These are phyloP conservation scores for Drosophila dunni DNA, from an alignment of 1,140 invertebrate genomes.

Conservation along the genomic window DNA sequence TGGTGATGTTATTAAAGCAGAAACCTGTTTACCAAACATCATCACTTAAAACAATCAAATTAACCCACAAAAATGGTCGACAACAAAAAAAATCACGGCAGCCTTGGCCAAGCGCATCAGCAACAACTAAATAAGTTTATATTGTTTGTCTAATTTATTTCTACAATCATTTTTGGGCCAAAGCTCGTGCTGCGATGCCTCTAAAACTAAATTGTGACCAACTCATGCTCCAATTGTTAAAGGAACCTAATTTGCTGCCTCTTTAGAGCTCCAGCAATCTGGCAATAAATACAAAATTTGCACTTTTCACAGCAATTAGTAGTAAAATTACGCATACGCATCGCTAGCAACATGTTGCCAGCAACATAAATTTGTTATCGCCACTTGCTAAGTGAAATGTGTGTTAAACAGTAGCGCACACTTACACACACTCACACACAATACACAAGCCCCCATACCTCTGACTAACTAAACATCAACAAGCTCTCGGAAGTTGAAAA, in stretches of 20 bases:
- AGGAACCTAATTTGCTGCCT: slow-evolving; percentile 19
- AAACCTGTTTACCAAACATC: slow-evolving; percentile 44
- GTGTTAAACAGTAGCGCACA: slow-evolving; percentile 36
- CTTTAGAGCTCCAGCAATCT: slow-evolving; percentile 7
- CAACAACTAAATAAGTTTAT: slow-evolving; percentile 16
- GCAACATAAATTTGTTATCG: slow-evolving; percentile 48
- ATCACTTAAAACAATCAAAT: slow-evolving; percentile 45
- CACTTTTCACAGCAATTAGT: slow-evolving; percentile 32
- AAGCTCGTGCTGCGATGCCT: slow-evolving; percentile 31
- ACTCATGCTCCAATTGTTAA: slow-evolving; percentile 45
- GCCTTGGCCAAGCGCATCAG: slow-evolving; percentile 44
- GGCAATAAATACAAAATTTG: slow-evolving; percentile 26
- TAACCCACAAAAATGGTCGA: slow-evolving; percentile 43
- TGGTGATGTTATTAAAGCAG: slow-evolving; percentile 19
- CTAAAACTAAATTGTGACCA: slow-evolving; percentile 22
- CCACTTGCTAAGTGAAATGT: slow-evolving; percentile 13
- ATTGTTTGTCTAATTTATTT: background rate
- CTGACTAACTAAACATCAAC: slow-evolving; percentile 4
- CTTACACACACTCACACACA: background rate
- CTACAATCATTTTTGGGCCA: slow-evolving; percentile 15
- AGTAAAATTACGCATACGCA: slow-evolving; percentile 63
- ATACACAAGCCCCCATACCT: background rate
- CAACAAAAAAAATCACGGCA: slow-evolving; percentile 28
- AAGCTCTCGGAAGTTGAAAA: slow-evolving; percentile 16
- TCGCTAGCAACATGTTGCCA: slow-evolving; percentile 49